Base-by-base conservation (phyloP, 2,888 invertebrate species). In the Chymomyza procnemis region DNA sequence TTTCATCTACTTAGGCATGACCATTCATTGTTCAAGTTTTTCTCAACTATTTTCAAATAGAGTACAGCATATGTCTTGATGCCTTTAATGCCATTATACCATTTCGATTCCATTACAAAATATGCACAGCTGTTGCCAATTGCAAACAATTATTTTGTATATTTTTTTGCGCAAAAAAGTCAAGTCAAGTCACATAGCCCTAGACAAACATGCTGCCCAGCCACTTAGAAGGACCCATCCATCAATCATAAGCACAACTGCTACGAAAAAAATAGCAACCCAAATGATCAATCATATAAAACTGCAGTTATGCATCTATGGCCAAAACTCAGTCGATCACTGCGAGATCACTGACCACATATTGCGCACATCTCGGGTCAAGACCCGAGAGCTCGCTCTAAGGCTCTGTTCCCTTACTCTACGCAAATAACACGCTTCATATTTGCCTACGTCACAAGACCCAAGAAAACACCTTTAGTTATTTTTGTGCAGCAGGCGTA, bases 271-370 rank as follows among this genome's bases (percentile, higher is more conserved):
- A 57, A n/a, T 48, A 41, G 26, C 64, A 50, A 34, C 19, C 60
- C 57, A 68, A 58, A 71, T 71, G 66, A 77, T 75, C 71, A 74
- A 75, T 75, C 75, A 75, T 67, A 62, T 70, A 63, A 55, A 64
- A 67, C 56, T 64, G 34, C 47, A 41, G 5, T 12, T 41, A 41
- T 41, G 2, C 6, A 34, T 34, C 8, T 34, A 34, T 34, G 34
- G 9, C 8, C 34, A 34, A 9, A 34, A 34, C 3, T 30, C 34
- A 34, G 34, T 34, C 34, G 34, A 34, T 34, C 34, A 26, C 26
- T 26, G n/a, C n/a, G n/a, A n/a, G 26, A 26, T 6, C 26, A 12
- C 12, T 41, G 34, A 41, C 34, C 34, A 41, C 34, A 41, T 41
- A 41, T 41, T 41, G 34, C 34, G 34, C 34, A 9, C 34, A 41